Base-by-base conservation (phyloP, 2,888 invertebrate genomes). In the Keiferia lycopersicella region DNA sequence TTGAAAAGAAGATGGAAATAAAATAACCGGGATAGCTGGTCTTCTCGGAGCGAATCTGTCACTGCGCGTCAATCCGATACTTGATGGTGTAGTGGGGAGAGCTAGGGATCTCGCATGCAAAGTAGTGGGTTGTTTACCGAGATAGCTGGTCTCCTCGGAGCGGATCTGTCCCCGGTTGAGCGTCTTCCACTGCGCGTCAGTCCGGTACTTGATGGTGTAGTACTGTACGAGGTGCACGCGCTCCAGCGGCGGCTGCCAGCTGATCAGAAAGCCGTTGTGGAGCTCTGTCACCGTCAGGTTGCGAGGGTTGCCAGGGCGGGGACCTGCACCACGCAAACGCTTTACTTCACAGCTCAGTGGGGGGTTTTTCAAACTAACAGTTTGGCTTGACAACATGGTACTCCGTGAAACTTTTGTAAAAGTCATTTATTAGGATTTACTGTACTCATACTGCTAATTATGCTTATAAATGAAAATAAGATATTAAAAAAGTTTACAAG, bases 201-300 rank as follows among this genome's bases (percentile, higher is more conserved):
- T 96, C 82, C 96, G 95, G 91, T 97, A 98, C 91, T 97, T 97
- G 88, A 98, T 97, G 71, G 96, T 96, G 91, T 98, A 98, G 92
- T 96, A 96, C 88, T 96, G 95, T 73, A 98, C 95, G 68, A 97
- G 93, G 78, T 95, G 94, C 63, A 95, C 94, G 73, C 95, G 94
- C 84, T 98, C 97, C 73, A 95, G 81, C 34, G 98, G 98, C 75
- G 95, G 94, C 88, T 96, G 95, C 98, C 98, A 98, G 76, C 96
- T 95, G 83, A 98, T 96, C 73, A 96, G 94, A 89, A 98, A 97
- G 71, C 97, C 97, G 84, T 97, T 97, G 84, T 95, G 95, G 71
- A 97, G 95, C 90, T 97, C 97, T 61, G 96, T 95, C 69, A 98
- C 96, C 63, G 97, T 96, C 74, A 98, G 93, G 89, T 98, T 98